These are phyloP conservation scores for Passer montanus DNA, from an alignment of 2,113 vertebrate genomes.

Conservation along the genomic window DNA sequence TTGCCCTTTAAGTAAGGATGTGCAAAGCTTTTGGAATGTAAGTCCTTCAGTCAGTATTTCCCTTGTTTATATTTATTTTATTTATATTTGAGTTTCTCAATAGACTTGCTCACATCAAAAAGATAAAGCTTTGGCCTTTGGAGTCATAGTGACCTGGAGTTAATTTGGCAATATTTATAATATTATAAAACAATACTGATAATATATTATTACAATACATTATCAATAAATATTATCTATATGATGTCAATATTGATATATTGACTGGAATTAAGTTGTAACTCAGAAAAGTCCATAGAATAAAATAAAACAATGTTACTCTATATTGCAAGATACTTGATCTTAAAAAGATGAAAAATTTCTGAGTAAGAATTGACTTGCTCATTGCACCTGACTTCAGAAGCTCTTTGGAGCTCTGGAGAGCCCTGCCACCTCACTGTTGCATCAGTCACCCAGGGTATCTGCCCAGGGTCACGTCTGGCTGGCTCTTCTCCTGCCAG, in stretches of 20 bases:
- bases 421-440: neutral
- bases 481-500: neutral
- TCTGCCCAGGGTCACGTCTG: neutral
- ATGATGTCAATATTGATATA: neutral
- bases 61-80: neutral
- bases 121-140: neutral
- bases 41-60: neutral
- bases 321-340: neutral
- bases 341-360: neutral
- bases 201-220: neutral
- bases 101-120: neutral
- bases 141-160: neutral
- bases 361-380: neutral
- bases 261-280: neutral
- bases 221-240: neutral
- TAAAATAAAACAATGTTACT: neutral
- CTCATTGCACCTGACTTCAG: neutral
- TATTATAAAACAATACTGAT: neutral
- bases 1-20: neutral
- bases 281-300: neutral
- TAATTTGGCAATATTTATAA: neutral
- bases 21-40: neutral
- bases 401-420: neutral
- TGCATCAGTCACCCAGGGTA: neutral
- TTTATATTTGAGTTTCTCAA: neutral